Conservation (phyloP, 1,140 invertebrate species). For the Drosophila neocordata region DNA sequence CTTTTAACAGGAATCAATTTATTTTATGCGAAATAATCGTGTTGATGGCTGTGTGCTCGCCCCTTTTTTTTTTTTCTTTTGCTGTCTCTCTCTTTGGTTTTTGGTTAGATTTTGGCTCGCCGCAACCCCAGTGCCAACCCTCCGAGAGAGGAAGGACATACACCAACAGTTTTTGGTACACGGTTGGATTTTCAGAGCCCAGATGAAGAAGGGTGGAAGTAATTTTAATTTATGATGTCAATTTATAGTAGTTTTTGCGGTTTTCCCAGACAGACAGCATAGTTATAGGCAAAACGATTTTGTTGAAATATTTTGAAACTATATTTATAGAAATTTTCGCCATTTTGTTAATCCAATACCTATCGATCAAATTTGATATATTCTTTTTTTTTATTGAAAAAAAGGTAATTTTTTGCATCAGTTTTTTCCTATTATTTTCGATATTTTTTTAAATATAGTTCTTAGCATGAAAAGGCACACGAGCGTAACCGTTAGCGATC, state of each 20-base stretch:
- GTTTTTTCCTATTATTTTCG: slow-evolving; percentile 21
- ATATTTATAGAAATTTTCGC: not conserved
- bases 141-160: slow-evolving; percentile 25
- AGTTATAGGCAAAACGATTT: not conserved
- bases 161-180: slow-evolving; percentile 55
- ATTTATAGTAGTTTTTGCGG: slow-evolving; percentile 78
- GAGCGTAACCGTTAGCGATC: slow-evolving; percentile 49
- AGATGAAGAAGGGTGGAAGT: slow-evolving; percentile 81
- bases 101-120: slow-evolving; percentile 45
- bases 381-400: slow-evolving; percentile 42
- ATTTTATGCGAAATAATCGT: slow-evolving; percentile 83
- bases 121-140: slow-evolving; percentile 65
- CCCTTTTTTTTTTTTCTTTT: slow-evolving; percentile 64
- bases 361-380: slow-evolving; percentile 34
- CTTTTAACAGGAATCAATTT: slow-evolving; percentile 82
- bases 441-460: slow-evolving; percentile 7
- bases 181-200: slow-evolving; percentile 56
- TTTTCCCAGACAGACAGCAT: slow-evolving; percentile 34
- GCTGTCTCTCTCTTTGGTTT: slow-evolving; percentile 22
- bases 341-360: not conserved
- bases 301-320: slow-evolving; percentile 14
- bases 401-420: slow-evolving; percentile 55
- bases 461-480: slow-evolving; percentile 25
- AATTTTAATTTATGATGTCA: slow-evolving; percentile 82
- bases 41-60: slow-evolving; percentile 82